Evolutionary conservation across 2,797 vertebrate species (phyloP), one percentile per base, ranked within the genome.

Genomic region (Sciaenops ocellatus): DNA sequence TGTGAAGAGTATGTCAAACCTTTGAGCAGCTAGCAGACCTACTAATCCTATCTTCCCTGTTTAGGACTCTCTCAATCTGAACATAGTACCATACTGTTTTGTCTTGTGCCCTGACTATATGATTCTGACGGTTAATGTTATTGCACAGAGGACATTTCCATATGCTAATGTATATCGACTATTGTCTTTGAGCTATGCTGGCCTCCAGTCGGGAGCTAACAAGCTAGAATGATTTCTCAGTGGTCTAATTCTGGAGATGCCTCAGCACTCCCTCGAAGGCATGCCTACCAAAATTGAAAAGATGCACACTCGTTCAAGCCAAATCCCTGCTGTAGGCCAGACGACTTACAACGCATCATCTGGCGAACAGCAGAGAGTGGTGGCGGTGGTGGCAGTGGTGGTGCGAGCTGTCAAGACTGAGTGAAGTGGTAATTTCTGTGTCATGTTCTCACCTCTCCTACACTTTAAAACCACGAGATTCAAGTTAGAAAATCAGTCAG

Each of bases 181-280:
- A 18, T 63, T 60, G 67, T 47, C 41, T 81, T 56, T 42, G 1
- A 82, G 47, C 46, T 34, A 11, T 20, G 6, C 17, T 55, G 28
- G 52, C 42, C 65, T 82, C 73, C 46, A 79, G 68, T 16, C 42
- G 63, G n/a, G 46, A 61, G 22, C 42, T 56, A 82, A 85, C 60
- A 80, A 79, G 70, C 64, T 22, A 44, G 24, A 69, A 67, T 66
- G 62, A 73, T 81, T 80, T 78, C 47, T 78, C 55, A 34, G 34
- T 52, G 38, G 69, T 80, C 70, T 87, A 81, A 83, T 66, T 87
- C 59, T 75, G 63, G 73, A 68, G 74, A 79, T 62, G 78, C 64
- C 69, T 75, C 48, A 38, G 56, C 70, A 28, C 54, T 56, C 68
- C 70, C 82, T 85, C 52, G 6, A 69, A 79, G 78, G 30, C 68